Evolutionary conservation across 2,113 vertebrate genomes (phyloP).

Genomic region (Felis chaus): DNA sequence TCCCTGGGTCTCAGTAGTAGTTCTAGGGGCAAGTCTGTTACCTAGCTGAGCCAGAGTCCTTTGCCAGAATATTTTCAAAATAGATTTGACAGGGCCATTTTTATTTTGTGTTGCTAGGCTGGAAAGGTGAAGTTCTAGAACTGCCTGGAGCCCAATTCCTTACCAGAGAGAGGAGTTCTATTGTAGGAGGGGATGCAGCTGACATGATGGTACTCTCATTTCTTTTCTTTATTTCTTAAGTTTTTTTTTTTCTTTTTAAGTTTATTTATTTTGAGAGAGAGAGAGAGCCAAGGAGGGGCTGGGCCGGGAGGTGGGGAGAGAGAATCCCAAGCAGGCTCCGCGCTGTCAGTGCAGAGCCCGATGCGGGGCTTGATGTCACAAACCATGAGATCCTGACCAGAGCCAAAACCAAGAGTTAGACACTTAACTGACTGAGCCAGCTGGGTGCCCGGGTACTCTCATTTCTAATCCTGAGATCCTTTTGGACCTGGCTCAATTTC

Average conservation of each 20-base stretch:
- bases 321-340: no score
- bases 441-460: background rate
- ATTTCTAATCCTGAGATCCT: background rate
- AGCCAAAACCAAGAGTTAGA: no score
- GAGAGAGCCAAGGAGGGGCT: no score
- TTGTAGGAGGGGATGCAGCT: background rate
- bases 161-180: background rate
- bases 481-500: background rate
- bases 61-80: conserved; percentile 40
- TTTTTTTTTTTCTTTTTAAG: no score
- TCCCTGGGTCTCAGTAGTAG: background rate
- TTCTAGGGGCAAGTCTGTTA: background rate
- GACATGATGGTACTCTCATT: background rate
- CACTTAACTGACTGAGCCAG: no score
- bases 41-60: background rate
- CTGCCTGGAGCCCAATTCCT: background rate
- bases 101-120: background rate
- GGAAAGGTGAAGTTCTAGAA: background rate
- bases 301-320: no score
- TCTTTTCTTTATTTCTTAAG: background rate
- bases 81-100: background rate
- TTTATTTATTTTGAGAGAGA: no score
- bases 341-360: no score
- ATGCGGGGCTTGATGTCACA: no score
- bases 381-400: no score